Base-by-base conservation (phyloP, 1,140 invertebrate genomes). In the Nasonia vitripennis region DNA sequence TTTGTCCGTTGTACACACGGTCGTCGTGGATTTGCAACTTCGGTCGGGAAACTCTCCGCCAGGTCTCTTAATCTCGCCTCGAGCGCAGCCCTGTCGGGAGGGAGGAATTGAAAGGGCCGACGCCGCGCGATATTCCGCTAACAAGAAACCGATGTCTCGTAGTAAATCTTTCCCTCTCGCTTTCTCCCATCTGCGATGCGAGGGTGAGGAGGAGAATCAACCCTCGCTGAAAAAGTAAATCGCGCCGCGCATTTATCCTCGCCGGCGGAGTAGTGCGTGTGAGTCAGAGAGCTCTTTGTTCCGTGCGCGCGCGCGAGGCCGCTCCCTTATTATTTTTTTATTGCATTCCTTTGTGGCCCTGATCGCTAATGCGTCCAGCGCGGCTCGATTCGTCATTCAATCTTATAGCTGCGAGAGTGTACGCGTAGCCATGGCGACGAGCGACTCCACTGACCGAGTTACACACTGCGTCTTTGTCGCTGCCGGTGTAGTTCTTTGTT, bases 101-200 rank as follows among this genome's bases (percentile, higher is more conserved):
- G 80, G 87, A 89, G 86, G 86, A 87, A 87, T 86, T 87, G 90
- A 89, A 88, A 88, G 17, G n/a, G 62, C 45, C 75, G n/a, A 48
- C 68, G 85, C 87, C 85, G 74, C 87, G 86, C 87, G 88, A 89
- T 91, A 89, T 91, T 90, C 87, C 87, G 88, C 88, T 91, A 91
- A 91, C 89, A 91, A 91, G 90, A 90, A 91, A 91, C 88, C 89
- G 88, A 90, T 91, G 91, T 91, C 90, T 89, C 86, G 85, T 87
- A 86, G 89, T 91, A 89, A 89, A 89, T 89, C 87, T 89, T 84
- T 82, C 81, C 20, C 73, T 37, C 73, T 75, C 73, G 12, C 73
- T 71, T n/a, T 71, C 70, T 62, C 55, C n/a, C 20, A 14, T 75
- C 73, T 34, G 14, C 27, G 27, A 51, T 27, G 27, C 34, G 14